A percentile compares a stretch with the other conserved stretches of the same genome.
Evolutionary conservation across 2,113 vertebrate species (phyloP).

Genomic region (Zosterops lateralis): DNA sequence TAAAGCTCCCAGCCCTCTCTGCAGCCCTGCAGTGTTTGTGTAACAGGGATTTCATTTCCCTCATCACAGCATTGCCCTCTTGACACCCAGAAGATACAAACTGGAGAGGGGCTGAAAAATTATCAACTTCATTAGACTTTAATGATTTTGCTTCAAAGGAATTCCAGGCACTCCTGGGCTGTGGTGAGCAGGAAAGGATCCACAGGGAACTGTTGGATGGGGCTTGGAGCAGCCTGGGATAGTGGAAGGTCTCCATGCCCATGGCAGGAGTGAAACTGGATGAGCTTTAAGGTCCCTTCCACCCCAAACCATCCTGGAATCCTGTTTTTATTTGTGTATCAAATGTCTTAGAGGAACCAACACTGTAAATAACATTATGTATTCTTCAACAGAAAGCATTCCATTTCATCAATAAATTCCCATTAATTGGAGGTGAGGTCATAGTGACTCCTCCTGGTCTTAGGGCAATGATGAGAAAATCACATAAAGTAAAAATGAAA

Average conservation of each 20-base stretch:
- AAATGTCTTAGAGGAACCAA: fast-evolving
- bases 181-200: background rate
- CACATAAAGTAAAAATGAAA: fast-evolving
- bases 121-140: fast-evolving
- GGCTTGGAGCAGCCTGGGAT: fast-evolving
- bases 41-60: background rate
- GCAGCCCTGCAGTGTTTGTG: background rate
- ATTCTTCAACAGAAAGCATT: background rate
- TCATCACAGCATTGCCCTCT: background rate
- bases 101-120: background rate
- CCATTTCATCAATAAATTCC: background rate
- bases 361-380: background rate
- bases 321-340: background rate
- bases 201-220: background rate
- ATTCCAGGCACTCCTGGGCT: background rate
- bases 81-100: background rate
- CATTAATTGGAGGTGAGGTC: background rate
- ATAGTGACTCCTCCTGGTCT: background rate
- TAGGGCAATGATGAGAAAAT: background rate
- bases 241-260: background rate
- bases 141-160: background rate
- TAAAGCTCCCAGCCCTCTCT: background rate
- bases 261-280: background rate
- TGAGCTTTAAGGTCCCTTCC: background rate
- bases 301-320: background rate